phyloP scores from a whole-genome alignment of 2,113 vertebrate genomes.

The Fregetta grallaria region DNA sequence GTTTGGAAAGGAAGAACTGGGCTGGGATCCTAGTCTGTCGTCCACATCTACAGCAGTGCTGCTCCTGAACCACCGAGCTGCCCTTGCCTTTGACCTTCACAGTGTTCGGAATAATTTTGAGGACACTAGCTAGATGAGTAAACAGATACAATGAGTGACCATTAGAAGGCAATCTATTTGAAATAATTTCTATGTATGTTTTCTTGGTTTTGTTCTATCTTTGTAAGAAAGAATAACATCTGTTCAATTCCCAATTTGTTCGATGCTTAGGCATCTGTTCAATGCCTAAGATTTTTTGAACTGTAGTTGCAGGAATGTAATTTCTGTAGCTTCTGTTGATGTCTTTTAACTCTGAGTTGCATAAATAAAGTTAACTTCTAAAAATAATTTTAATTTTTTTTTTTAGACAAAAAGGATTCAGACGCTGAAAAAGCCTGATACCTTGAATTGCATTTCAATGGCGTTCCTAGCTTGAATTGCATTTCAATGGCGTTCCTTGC shows the following conservation, averaged over 20 bases:
- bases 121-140: not conserved
- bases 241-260: not conserved
- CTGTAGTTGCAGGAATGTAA: not conserved
- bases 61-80: not conserved
- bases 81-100: not conserved
- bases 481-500: not conserved
- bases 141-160: not conserved
- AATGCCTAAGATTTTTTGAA: not conserved
- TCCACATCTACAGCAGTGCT: not conserved
- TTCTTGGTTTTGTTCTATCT: not conserved
- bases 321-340: not conserved
- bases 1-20: not conserved
- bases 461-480: not conserved
- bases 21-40: not conserved
- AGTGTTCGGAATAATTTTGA: not conserved
- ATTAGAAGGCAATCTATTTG: not conserved
- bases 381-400: not conserved
- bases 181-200: not conserved
- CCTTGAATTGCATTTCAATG: not conserved
- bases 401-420: not conserved
- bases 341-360: not conserved
- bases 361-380: not conserved
- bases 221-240: constrained; percentile 2
- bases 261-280: not conserved
- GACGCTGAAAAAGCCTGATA: not conserved